Percentiles rank a stretch among this genome's conserved stretches.
phyloP scores from a whole-genome alignment of 2,113 vertebrate genomes.

The Menura novaehollandiae region DNA sequence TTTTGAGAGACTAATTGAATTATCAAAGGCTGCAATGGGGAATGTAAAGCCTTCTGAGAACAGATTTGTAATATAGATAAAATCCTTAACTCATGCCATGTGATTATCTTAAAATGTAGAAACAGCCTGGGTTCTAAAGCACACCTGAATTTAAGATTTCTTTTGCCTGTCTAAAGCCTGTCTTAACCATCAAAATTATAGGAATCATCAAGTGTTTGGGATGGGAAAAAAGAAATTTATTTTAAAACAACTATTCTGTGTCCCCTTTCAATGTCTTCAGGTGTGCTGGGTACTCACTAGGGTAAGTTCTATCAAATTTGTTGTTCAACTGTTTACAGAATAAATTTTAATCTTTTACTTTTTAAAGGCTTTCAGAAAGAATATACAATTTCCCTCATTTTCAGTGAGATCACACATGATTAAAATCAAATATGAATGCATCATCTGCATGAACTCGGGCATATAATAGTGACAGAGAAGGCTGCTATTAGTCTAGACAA shows the following conservation, averaged over 20 bases:
- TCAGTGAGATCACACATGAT: not conserved
- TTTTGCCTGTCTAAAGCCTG: not conserved
- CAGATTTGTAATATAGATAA: slow-evolving; percentile 36
- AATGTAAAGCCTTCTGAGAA: slow-evolving; percentile 34
- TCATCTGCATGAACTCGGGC: not conserved
- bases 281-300: not conserved
- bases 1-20: slow-evolving; percentile 53
- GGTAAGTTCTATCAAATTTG: not conserved
- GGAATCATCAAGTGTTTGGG: not conserved
- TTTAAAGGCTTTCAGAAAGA: not conserved
- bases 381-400: not conserved
- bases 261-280: not conserved
- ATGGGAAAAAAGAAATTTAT: not conserved
- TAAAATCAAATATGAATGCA: not conserved
- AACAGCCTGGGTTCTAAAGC: not conserved
- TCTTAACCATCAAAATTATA: not conserved
- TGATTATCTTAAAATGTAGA: not conserved
- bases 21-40: slow-evolving; percentile 35
- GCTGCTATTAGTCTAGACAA: not conserved
- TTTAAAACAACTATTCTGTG: not conserved
- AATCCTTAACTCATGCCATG: not conserved
- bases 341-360: not conserved
- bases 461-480: not conserved
- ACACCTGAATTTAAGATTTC: not conserved
- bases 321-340: not conserved